Evolutionary conservation across 2,113 vertebrate genomes (phyloP).

Genomic region (Cebus imitator): DNA sequence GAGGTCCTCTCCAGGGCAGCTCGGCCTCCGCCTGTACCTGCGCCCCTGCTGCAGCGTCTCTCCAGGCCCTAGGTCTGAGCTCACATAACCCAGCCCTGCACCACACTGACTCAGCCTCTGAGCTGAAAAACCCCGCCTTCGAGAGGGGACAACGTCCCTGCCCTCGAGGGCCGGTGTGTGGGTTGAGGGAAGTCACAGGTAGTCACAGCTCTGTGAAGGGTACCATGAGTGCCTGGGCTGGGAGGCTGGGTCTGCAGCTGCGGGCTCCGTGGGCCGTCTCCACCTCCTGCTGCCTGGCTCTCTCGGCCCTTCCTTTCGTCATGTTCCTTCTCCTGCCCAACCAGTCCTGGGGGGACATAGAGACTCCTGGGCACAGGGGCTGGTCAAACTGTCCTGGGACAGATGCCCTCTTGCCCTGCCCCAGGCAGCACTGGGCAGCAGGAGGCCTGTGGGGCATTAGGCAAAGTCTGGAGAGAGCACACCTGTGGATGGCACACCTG

Average conservation of each 20-base stretch:
- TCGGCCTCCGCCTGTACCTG: fast-evolving
- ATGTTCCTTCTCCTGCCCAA: neutral
- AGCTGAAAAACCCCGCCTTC: neutral
- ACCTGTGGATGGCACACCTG: neutral
- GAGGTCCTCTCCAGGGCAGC: no score
- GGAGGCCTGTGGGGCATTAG: neutral
- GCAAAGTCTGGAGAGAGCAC: neutral
- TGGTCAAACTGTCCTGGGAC: neutral
- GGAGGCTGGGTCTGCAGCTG: no score
- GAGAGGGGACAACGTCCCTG: neutral
- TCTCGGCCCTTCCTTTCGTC: neutral
- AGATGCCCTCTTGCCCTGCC: no score
- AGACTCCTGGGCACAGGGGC: neutral
- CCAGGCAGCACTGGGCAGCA: neutral
- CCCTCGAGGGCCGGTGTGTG: neutral
- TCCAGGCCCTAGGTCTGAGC: neutral
- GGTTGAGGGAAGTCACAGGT: neutral
- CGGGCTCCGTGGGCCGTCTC: fast-evolving
- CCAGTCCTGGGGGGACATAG: neutral
- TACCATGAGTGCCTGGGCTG: fast-evolving
- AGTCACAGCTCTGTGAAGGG: neutral
- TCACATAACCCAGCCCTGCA: neutral
- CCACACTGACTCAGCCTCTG: neutral
- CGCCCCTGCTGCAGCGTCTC: fast-evolving
- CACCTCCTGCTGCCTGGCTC: neutral